Evolutionary conservation across 2,113 vertebrate species (phyloP), one percentile per base, ranked within the genome.

Genomic region (Colius striatus): DNA sequence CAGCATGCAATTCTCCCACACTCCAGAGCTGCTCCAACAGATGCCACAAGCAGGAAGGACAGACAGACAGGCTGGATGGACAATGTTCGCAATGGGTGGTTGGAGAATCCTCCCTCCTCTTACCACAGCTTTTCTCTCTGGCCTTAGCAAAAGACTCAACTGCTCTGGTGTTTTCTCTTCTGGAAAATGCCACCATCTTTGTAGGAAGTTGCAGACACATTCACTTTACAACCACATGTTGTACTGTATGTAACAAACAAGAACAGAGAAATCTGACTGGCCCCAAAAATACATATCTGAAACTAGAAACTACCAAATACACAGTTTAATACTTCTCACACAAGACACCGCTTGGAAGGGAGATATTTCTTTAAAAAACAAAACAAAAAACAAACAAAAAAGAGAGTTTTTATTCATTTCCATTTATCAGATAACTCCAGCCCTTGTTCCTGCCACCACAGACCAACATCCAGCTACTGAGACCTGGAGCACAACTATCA

Each of bases 61-160:
- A 26, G 32, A 51, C 25, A 53, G 61, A 65, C 21, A 38, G 41
- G 45, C 6, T 78, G 67, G 36, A 81, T 27, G 34, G 26, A 83
- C 16, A 30, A 34, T 1, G 6, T 30, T n/a, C 1, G 1, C 38
- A 43, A 12, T 16, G 48, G 53, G 19, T 0, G 0, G 22, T 16
- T 1, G 5, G 22, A 51, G 32, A 47, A 54, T 27, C 29, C 30
- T 70, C 38, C 27, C 75, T 75, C 34, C 26, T 87, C 23, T 58
- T 27, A 15, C 29, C 16, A 10, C 0, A 0, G 9, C n/a, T 32
- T 34, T 85, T 47, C 48, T 58, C 26, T 22, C 55, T 57, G 53
- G n/a, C 30, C 63, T 41, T 73, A 53, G 41, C 23, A 75, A 75
- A 78, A 27, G 43, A 48, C 45, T 60, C 4, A 0, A 55, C 26